Percentiles rank a stretch among this genome's conserved stretches.
Conservation (phyloP, 2,888 invertebrate genomes). For the Parasteatoda lunata region DNA sequence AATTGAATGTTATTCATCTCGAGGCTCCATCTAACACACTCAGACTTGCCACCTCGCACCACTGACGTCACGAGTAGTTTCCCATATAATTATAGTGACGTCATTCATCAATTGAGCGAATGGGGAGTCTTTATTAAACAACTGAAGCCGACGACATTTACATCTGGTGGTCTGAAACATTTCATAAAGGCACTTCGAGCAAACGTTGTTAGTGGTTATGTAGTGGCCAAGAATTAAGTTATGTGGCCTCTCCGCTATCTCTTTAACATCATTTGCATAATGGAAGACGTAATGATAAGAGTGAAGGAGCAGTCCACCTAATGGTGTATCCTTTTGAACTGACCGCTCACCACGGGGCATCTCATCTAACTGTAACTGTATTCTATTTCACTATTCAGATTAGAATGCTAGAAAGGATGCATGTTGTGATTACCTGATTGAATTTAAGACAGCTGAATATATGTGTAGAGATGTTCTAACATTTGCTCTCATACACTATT, state of each 20-base stretch:
- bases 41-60: background rate
- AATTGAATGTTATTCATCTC: conserved; percentile 14
- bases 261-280: background rate
- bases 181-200: conserved; percentile 1
- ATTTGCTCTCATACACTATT: no score
- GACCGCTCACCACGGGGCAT: background rate
- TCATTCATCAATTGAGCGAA: conserved; percentile 24
- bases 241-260: background rate
- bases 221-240: background rate
- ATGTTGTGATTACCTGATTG: no score
- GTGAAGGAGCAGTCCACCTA: background rate
- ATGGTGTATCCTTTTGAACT: background rate
- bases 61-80: conserved; percentile 23
- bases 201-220: background rate
- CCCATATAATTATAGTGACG: conserved; percentile 34
- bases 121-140: conserved; percentile 11
- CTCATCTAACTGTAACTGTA: background rate
- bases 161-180: background rate
- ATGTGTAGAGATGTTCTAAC: no score
- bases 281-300: background rate
- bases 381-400: background rate
- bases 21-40: background rate
- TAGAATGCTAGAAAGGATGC: no score
- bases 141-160: background rate
- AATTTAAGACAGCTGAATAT: no score